Percentiles rank a stretch among this genome's conserved stretches.
Evolutionary conservation across 1,140 invertebrate species (phyloP).

Genomic region (Trachymyrmex septentrionalis): DNA sequence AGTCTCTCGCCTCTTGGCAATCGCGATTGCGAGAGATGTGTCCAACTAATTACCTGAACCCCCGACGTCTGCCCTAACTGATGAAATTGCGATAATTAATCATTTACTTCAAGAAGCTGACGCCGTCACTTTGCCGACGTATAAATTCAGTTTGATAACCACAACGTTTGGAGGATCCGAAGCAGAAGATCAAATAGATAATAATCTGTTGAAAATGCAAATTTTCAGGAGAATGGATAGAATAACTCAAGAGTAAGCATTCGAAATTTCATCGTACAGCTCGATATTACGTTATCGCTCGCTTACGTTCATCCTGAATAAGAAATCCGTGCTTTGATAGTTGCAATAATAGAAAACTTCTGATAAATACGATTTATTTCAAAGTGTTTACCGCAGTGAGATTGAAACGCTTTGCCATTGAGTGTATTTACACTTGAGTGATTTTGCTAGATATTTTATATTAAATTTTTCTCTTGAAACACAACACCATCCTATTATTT

Average conservation of each 20-base stretch:
- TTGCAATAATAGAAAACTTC: constrained; percentile 62
- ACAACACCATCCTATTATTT: constrained; percentile 54
- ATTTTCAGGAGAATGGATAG: background rate
- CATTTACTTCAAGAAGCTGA: constrained; percentile 55
- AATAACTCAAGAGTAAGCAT: background rate
- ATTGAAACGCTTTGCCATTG: constrained; percentile 57
- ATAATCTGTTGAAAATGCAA: constrained; percentile 33
- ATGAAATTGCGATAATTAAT: constrained; percentile 58
- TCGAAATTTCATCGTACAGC: background rate
- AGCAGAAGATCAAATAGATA: constrained; percentile 26
- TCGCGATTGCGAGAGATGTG: constrained; percentile 47
- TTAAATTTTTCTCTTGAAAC: constrained; percentile 66
- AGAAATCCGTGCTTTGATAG: constrained; percentile 9
- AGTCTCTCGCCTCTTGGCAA: constrained; percentile 9
- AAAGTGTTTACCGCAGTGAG: constrained; percentile 58
- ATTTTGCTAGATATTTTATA: constrained; percentile 66
- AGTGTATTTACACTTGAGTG: constrained; percentile 55
- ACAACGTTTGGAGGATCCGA: background rate
- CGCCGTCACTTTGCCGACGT: constrained; percentile 37
- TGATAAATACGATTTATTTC: constrained; percentile 70
- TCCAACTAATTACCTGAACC: constrained; percentile 51
- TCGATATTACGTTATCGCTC: constrained; percentile 9
- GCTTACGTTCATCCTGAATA: constrained; percentile 16
- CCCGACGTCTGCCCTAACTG: constrained; percentile 25
- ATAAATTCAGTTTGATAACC: constrained; percentile 44